Evolutionary conservation across 2,797 vertebrate genomes (phyloP).

Genomic region (Clarias fuscus): DNA sequence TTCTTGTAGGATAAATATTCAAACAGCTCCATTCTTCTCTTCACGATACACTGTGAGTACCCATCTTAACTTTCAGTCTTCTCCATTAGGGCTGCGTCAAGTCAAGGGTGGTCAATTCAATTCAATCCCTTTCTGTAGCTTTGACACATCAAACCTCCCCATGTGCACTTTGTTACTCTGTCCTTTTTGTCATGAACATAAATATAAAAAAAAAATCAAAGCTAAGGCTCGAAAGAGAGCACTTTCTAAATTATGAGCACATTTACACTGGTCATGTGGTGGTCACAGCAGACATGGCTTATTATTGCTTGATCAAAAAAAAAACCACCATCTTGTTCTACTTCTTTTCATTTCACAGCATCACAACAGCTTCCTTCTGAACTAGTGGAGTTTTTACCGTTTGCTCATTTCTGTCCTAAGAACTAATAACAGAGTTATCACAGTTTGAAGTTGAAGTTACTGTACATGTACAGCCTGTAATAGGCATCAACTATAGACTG

Average conservation of each 20-base stretch:
- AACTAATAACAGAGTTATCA: neutral
- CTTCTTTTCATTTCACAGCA: neutral
- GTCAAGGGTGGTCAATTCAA: constrained; percentile 26
- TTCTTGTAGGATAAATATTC: neutral
- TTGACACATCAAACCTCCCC: neutral
- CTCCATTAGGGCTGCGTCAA: neutral
- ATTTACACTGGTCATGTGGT: constrained; percentile 7
- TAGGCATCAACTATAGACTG: neutral
- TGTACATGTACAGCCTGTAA: neutral
- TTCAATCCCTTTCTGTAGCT: neutral
- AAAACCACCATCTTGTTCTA: neutral
- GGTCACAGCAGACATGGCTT: neutral
- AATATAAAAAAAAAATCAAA: constrained; percentile 10
- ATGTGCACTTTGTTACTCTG: constrained; percentile 9
- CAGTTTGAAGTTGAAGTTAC: too few species aligned
- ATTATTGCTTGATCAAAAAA: neutral
- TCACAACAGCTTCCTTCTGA: neutral
- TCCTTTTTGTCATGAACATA: constrained; percentile 27
- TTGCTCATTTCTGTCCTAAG: neutral
- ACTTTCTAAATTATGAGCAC: neutral
- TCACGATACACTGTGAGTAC: neutral
- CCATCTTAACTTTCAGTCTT: neutral
- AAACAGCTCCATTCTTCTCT: neutral
- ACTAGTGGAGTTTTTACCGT: too few species aligned
- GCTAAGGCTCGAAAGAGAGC: neutral